Evolutionary conservation across 2,888 invertebrate genomes (phyloP).

Genomic region (Omphaloscelis lunosa): DNA sequence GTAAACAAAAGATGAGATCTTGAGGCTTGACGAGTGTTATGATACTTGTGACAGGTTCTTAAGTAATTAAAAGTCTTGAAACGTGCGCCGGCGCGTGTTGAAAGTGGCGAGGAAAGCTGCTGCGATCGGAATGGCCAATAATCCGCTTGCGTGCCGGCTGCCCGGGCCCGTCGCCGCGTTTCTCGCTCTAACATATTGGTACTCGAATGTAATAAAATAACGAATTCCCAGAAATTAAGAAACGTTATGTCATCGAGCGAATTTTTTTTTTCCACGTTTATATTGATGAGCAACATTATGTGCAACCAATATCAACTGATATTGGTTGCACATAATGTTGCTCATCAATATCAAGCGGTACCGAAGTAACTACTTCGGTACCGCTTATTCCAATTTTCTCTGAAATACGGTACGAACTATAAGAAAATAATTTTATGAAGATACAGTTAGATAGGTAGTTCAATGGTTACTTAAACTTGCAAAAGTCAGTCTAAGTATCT

Average conservation of each 20-base stretch:
- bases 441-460: neutral
- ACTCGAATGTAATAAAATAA: slow-evolving; percentile 38
- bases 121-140: slow-evolving; percentile 83
- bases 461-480: neutral
- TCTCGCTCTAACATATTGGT: slow-evolving; percentile 59
- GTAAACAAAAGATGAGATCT: slow-evolving; percentile 61
- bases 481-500: neutral
- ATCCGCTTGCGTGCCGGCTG: slow-evolving; percentile 78
- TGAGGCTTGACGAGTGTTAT: slow-evolving; percentile 55
- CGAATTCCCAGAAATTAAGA: slow-evolving; percentile 51
- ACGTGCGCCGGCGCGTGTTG: slow-evolving; percentile 80
- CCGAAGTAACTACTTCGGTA: neutral
- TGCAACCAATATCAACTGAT: neutral
- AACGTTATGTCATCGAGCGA: slow-evolving; percentile 44
- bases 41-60: slow-evolving; percentile 72
- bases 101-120: slow-evolving; percentile 89
- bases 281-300: slow-evolving; percentile 5
- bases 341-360: too few relatives aligned
- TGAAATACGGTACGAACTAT: slow-evolving; percentile 1
- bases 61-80: slow-evolving; percentile 85
- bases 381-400: neutral
- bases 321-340: too few relatives aligned
- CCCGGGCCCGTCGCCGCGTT: slow-evolving; percentile 66
- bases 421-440: neutral
- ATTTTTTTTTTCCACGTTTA: slow-evolving; percentile 10